phyloP scores from a whole-genome alignment of 2,797 vertebrate genomes.

The Yasuhikotakia modesta region DNA sequence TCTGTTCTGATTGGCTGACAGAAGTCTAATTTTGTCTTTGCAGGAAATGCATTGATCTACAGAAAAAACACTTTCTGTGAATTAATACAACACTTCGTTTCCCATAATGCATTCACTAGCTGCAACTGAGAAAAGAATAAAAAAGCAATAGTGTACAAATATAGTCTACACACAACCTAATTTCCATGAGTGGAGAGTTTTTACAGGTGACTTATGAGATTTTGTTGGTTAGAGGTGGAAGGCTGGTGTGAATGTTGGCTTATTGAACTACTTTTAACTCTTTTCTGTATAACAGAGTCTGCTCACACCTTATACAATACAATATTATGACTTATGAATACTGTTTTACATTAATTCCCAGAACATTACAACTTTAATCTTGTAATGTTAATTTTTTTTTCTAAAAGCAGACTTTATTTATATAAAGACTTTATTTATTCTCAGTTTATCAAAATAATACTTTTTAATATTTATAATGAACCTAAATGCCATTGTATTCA shows the following conservation, averaged over 20 bases:
- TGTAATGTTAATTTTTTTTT: no score
- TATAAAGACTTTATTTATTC: no score
- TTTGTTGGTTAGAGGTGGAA: slow-evolving; percentile 20
- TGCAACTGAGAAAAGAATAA: slow-evolving; percentile 31
- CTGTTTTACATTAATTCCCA: no score
- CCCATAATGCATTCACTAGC: slow-evolving; percentile 35
- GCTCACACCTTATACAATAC: no score
- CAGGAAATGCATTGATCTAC: slow-evolving; percentile 57
- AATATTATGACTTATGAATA: no score
- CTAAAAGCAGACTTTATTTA: no score
- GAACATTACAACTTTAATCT: no score
- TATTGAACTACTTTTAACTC: slow-evolving; percentile 39
- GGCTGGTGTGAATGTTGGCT: slow-evolving; percentile 50
- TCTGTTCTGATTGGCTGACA: slow-evolving; percentile 41
- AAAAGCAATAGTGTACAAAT: slow-evolving; percentile 50
- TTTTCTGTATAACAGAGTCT: slow-evolving; percentile 24
- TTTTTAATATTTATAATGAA: no score
- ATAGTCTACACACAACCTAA: slow-evolving; percentile 44
- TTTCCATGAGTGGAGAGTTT: slow-evolving; percentile 51
- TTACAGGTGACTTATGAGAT: slow-evolving; percentile 44
- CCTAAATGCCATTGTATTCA: no score
- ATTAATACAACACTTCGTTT: slow-evolving; percentile 4
- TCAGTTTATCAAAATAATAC: no score
- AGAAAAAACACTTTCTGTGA: neutral
- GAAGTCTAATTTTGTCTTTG: slow-evolving; percentile 54